Evolutionary conservation across 2,113 vertebrate species (phyloP), one percentile per base, ranked within the genome.

Genomic region (Odontesthes bonariensis): DNA sequence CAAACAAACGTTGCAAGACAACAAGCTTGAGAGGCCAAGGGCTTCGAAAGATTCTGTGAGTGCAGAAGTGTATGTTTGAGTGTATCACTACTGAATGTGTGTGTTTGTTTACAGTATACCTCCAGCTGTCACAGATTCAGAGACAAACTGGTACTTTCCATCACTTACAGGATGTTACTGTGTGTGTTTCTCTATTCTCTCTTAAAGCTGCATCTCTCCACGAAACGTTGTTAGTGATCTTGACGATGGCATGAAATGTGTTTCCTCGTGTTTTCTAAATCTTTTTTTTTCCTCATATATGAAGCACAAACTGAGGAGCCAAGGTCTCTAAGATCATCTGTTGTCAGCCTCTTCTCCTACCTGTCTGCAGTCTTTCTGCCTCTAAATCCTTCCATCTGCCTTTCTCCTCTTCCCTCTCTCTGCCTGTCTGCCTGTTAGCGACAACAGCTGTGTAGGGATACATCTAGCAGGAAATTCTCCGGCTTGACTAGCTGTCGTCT

Each of bases 401-500:
- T 66, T 49, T 58, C 78, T 69, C 69, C 60, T 46, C 79, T 58
- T 69, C 72, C 67, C 20, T 56, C 52, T 83, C 73, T 55, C 80
- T 54, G 75, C 77, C 87, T 85, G 81, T 78, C 77, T 90, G 80
- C 76, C 83, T 86, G 89, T 86, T 83, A 84, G 89, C 77, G 75
- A 84, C 89, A 91, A 88, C 89, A 88, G 84, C 88, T 86, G 89
- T 83, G 88, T 82, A 51, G 77, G 82, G 77, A 82, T 82, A 89
- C 79, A 85, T 88, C 79, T 46, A 79, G 79, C 72, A 81, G 89
- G 87, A 91, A 89, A 89, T 84, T 90, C 88, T 87, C 82, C 62
- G 69, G 81, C 90, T 91, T 87, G 89, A 90, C 88, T 87, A 13
- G 87, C 87, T 91, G 92, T 93, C 89, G 89, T 88, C 76, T 77